phyloP scores from a whole-genome alignment of 2,888 invertebrate species.

The Volucella inanis region DNA sequence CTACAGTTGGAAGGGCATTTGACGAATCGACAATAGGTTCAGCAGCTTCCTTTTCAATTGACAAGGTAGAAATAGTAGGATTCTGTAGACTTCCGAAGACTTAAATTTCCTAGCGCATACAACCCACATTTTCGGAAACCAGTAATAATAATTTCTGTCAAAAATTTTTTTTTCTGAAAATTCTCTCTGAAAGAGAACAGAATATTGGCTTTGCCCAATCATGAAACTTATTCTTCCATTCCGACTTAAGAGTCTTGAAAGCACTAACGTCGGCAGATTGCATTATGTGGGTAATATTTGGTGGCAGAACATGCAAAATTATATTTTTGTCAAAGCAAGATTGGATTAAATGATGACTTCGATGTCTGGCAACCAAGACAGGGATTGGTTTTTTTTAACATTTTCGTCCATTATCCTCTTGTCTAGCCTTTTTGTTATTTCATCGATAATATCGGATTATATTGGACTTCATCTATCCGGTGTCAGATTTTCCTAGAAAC shows the following conservation, averaged over 20 bases:
- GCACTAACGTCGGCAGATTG: neutral
- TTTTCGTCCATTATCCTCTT: slow-evolving; percentile 4
- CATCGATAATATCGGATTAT: neutral
- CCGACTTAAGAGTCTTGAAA: neutral
- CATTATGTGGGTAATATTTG: too few species aligned
- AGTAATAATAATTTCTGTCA: too few species aligned
- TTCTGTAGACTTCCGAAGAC: too few species aligned
- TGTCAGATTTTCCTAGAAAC: neutral
- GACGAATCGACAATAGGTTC: too few species aligned
- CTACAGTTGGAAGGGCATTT: too few species aligned
- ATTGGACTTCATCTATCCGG: neutral
- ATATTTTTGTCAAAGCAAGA: neutral
- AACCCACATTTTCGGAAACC: too few species aligned
- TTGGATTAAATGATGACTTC: too few species aligned
- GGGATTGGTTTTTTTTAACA: slow-evolving; percentile 1
- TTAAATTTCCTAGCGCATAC: too few species aligned
- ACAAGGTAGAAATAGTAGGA: too few species aligned
- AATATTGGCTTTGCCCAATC: slow-evolving; percentile 1
- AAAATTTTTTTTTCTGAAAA: too few species aligned
- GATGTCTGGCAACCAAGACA: slow-evolving; percentile 5
- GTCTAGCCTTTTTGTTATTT: neutral
- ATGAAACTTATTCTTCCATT: slow-evolving; percentile 17
- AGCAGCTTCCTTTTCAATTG: too few species aligned
- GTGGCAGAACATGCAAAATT: neutral
- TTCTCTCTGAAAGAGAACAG: neutral